Evolutionary conservation across 2,888 invertebrate species (phyloP), one percentile per base, ranked within the genome.

Genomic region (Xylota segnis): DNA sequence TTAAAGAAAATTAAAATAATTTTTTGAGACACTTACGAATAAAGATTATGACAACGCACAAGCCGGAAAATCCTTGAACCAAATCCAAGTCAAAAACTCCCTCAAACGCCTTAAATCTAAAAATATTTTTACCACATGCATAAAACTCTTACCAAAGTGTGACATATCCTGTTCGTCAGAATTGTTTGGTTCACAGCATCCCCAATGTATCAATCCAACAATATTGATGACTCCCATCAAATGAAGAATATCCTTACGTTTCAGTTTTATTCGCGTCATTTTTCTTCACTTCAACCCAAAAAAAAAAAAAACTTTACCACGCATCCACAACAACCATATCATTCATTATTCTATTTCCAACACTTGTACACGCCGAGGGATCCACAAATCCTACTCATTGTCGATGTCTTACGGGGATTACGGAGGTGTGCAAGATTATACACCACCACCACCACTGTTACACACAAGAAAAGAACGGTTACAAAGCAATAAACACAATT

Each of bases 251-350:
- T 86, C 86, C 82, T 82, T 82, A 56, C 82, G 76, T 58, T 66
- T 82, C 76, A 86, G 43, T 82, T 86, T 86, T 76, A 86, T 86
- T 86, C 86, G 81, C 72, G 86, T 86, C 86, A 86, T 86, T 82
- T 82, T 86, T 86, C 81, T 81, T 84, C 59, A 56, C 76, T 72
- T 76, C 43, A 58, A 54, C 61, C 7, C 40, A 27, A 54, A 34
- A 58, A 65, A 52, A 66, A 75, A 50, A 45, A 66, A 52, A 66
- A 54, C 61, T 14, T 79, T 72, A 76, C 76, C 68, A 86, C 72
- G 45, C 71, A 76, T 74, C 72, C 23, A 68, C 58, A 37, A 65
- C 54, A 52, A 40, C 47, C 76, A 68, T 81, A 58, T 74, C 72
- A 50, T 71, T 71, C 77, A 61, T 82, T 82, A 82, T 77, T 75